Evolutionary conservation across 2,797 vertebrate genomes (phyloP).

Genomic region (Hylomyscus alleni): DNA sequence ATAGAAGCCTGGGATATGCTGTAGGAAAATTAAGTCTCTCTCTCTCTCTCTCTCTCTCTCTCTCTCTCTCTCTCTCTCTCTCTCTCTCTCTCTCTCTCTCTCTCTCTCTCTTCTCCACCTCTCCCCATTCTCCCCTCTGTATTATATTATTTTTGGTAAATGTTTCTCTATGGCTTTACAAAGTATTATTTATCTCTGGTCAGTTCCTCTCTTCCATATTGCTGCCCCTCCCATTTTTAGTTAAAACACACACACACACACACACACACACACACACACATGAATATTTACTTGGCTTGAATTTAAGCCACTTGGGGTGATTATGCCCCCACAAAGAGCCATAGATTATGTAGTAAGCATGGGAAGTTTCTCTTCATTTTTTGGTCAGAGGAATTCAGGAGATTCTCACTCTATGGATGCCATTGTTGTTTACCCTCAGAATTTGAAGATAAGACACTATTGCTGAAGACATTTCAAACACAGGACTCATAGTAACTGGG

Average conservation of each 20-base stretch:
- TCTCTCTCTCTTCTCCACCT: too few species aligned
- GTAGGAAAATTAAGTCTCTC: too few species aligned
- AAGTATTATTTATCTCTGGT: neutral
- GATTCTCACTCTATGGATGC: neutral
- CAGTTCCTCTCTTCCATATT: neutral
- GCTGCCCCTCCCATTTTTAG: neutral
- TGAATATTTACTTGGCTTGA: neutral
- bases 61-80: too few species aligned
- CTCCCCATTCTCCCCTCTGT: too few species aligned
- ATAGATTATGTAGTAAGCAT: neutral
- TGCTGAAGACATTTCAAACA: neutral
- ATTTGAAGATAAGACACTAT: neutral
- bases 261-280: neutral
- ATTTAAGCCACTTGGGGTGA: neutral
- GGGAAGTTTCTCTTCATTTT: neutral
- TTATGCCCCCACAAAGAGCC: neutral
- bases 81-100: too few species aligned
- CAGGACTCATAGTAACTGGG: neutral
- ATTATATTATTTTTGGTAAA: neutral
- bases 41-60: too few species aligned
- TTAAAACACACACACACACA: neutral
- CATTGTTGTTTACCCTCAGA: neutral
- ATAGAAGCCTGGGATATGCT: neutral
- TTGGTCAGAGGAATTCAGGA: neutral
- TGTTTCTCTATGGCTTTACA: neutral